These are phyloP conservation scores for Sesia bembeciformis DNA, from an alignment of 2,888 invertebrate species.

Conservation along the genomic window DNA sequence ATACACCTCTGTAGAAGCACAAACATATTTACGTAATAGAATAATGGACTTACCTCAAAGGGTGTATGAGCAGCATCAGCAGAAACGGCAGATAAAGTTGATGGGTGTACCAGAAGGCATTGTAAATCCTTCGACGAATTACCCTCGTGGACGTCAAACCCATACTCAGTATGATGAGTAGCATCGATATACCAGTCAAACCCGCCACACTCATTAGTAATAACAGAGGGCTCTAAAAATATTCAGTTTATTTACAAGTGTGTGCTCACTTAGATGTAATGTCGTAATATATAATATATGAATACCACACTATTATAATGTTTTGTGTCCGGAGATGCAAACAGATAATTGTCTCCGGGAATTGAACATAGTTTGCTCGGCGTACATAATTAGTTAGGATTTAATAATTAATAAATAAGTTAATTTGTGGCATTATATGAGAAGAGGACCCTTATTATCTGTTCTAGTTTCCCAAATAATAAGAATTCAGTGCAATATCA, in stretches of 20 bases:
- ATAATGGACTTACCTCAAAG: slow-evolving; percentile 53
- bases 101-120: slow-evolving; percentile 72
- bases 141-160: slow-evolving; percentile 53
- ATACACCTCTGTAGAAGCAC: too few species aligned
- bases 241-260: not conserved
- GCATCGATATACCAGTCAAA: slow-evolving; percentile 62
- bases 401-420: too few species aligned
- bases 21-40: too few species aligned
- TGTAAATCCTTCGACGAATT: slow-evolving; percentile 58
- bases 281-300: not conserved
- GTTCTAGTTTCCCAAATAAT: too few species aligned
- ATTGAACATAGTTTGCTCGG: too few species aligned
- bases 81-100: slow-evolving; percentile 64
- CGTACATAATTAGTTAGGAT: too few species aligned
- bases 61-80: slow-evolving; percentile 65
- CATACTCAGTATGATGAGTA: slow-evolving; percentile 54
- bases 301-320: not conserved
- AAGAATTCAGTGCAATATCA: too few species aligned
- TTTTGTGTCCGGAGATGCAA: not conserved
- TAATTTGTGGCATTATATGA: too few species aligned
- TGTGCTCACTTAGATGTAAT: not conserved
- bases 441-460: too few species aligned
- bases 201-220: slow-evolving; percentile 53
- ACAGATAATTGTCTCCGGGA: too few species aligned
- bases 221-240: slow-evolving; percentile 47